Evolutionary conservation across 2,797 vertebrate species (phyloP), one percentile per base, ranked within the genome.

Genomic region (Sebastolobus altivelis): DNA sequence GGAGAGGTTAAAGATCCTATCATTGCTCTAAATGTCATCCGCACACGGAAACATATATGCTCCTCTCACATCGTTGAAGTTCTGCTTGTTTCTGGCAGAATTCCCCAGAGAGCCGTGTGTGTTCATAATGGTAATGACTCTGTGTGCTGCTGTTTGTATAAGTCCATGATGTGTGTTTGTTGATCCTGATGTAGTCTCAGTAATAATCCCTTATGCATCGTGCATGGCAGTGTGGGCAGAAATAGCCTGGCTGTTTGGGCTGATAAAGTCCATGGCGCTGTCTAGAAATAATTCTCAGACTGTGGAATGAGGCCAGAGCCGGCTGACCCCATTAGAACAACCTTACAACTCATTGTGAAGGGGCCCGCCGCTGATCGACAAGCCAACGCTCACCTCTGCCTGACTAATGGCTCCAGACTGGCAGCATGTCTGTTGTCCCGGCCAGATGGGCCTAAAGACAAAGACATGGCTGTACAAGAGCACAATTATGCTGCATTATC

Each of bases 1-100:
- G 81, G 7, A 35, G 77, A 83, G 90, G 89, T 93, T 86, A 87
- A 89, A 87, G 81, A 87, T 82, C 81, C 76, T 27, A 56, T 84
- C 83, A 77, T 49, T 13, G 67, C 63, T 75, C 37, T 18, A 14
- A 74, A 71, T 82, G 77, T 79, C 72, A 81, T 77, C 65, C 65
- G 31, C 37, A 18, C 70, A n/a, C 55, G 59, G 37, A 43, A 61
- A 68, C 59, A 40, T 13, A 58, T 12, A 46, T 31, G 13, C 33
- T 77, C 29, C 11, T 38, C 49, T 72, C 22, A 3, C 49, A 20
- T 16, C 3, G 6, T 5, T 40, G 22, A 72, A 16, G 37, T 18
- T 65, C 12, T 35, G 52, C 49, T 13, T 1, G 7, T 65, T 52
- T 60, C 37, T 78, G 37, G 43, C 74, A 31, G 61, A 81, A 49